These are phyloP conservation scores for Drosophila bocqueti DNA, from an alignment of 1,140 invertebrate genomes.

Conservation along the genomic window DNA sequence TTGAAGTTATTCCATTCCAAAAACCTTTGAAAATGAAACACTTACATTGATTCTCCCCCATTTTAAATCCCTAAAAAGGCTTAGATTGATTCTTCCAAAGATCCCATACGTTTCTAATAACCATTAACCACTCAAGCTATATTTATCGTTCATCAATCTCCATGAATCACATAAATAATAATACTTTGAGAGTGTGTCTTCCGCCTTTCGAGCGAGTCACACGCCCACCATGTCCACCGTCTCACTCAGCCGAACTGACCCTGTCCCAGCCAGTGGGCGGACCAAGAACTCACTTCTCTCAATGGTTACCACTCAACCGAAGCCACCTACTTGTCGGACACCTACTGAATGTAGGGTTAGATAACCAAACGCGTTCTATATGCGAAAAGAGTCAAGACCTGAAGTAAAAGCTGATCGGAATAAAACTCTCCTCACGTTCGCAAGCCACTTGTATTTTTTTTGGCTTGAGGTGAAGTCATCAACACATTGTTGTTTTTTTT, in stretches of 20 bases:
- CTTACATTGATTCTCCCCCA: not conserved
- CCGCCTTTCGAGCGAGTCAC: conserved; percentile 43
- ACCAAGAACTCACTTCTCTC: conserved; percentile 27
- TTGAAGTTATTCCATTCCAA: not conserved
- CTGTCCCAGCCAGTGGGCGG: conserved; percentile 28
- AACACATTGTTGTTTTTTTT: conserved; percentile 47
- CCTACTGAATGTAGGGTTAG: conserved; percentile 42
- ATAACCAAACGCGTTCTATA: conserved; percentile 44
- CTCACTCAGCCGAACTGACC: conserved; percentile 31
- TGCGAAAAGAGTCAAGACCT: conserved; percentile 7
- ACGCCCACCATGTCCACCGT: conserved; percentile 33
- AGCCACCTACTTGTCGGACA: conserved; percentile 31
- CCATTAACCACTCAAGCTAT: conserved; percentile 3
- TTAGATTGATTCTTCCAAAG: not conserved
- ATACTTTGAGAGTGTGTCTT: conserved; percentile 25
- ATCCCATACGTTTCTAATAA: not conserved
- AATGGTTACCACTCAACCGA: conserved; percentile 36
- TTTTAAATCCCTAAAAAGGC: not conserved
- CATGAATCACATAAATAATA: conserved; percentile 20
- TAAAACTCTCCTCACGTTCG: conserved; percentile 61
- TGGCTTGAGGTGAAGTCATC: conserved; percentile 73
- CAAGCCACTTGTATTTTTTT: conserved; percentile 20
- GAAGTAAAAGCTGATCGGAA: conserved; percentile 19
- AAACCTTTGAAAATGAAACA: not conserved
- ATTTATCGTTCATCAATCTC: conserved; percentile 23